These are phyloP conservation scores for Ischnura elegans DNA, from an alignment of 2,888 invertebrate species.

Conservation along the genomic window DNA sequence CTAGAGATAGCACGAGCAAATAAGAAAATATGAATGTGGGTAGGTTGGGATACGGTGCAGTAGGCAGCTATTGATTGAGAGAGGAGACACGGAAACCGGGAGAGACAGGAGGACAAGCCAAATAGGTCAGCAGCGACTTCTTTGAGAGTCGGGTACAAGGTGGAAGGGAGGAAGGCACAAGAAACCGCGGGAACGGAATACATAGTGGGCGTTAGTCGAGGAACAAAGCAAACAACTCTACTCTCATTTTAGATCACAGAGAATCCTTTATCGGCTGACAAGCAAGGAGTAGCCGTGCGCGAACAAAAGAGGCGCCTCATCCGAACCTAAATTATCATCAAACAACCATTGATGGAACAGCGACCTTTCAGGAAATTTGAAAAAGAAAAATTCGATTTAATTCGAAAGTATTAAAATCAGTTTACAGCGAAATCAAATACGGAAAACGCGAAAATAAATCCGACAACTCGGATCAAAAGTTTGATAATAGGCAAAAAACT, in stretches of 20 bases:
- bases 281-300: no score
- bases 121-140: slow-evolving; percentile 55
- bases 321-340: no score
- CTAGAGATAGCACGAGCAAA: background rate
- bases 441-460: no score
- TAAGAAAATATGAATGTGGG: slow-evolving; percentile 34
- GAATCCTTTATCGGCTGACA: no score
- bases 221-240: background rate
- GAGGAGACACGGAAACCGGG: background rate
- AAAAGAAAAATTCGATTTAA: no score
- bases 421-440: no score
- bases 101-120: slow-evolving; percentile 30
- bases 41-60: background rate
- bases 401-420: no score
- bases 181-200: slow-evolving; percentile 23
- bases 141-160: background rate
- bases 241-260: background rate
- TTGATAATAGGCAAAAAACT: no score
- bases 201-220: background rate
- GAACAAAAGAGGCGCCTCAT: no score
- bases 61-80: background rate
- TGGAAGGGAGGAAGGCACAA: background rate
- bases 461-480: no score
- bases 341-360: no score
- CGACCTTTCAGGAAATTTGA: no score